phyloP scores from a whole-genome alignment of 2,797 vertebrate genomes.

The Poeciliopsis gracilis region DNA sequence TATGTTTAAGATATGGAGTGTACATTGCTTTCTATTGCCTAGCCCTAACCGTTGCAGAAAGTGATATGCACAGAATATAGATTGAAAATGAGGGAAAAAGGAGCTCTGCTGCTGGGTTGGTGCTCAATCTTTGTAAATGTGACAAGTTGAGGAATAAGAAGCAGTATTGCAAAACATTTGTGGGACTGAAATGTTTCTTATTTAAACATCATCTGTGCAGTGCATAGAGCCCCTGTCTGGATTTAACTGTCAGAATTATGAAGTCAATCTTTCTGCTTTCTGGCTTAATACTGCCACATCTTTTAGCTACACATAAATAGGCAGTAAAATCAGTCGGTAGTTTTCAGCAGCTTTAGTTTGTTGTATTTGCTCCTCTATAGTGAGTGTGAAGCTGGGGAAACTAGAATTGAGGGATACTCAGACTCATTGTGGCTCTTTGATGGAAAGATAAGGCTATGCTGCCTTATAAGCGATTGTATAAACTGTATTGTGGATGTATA shows the following conservation, averaged over 20 bases:
- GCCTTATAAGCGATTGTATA: constrained; percentile 51
- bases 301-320: constrained; percentile 56
- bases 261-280: constrained; percentile 64
- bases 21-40: background rate
- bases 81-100: background rate
- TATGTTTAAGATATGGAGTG: background rate
- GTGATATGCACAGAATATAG: constrained; percentile 4
- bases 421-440: constrained; percentile 40
- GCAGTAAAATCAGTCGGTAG: constrained; percentile 49
- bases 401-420: constrained; percentile 25
- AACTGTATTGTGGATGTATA: constrained; percentile 48
- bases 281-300: constrained; percentile 48
- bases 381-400: constrained; percentile 41
- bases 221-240: constrained; percentile 50
- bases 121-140: constrained; percentile 3
- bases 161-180: constrained; percentile 1
- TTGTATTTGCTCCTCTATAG: constrained; percentile 44
- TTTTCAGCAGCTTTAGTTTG: constrained; percentile 51
- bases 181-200: constrained; percentile 25
- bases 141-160: background rate
- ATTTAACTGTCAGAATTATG: constrained; percentile 63
- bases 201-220: constrained; percentile 43
- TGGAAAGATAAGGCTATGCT: constrained; percentile 52
- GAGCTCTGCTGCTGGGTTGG: background rate
- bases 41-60: background rate